A percentile compares a stretch with the other conserved stretches of the same genome.
Evolutionary conservation across 1,140 invertebrate genomes (phyloP).

Genomic region (Nasonia longicornis): DNA sequence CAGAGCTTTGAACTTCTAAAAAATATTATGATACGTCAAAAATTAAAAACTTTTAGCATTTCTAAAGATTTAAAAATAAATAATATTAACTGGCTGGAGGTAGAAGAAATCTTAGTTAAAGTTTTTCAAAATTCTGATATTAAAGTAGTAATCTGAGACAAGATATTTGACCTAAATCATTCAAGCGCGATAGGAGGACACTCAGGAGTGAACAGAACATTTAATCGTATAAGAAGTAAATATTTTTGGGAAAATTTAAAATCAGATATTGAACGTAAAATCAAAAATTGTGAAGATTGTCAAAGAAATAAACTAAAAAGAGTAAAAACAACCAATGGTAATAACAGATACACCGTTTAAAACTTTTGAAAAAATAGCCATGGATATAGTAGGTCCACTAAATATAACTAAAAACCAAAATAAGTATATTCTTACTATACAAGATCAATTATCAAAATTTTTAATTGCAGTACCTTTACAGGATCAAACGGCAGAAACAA

Average conservation of each 20-base stretch:
- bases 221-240: conserved; percentile 25
- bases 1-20: not conserved
- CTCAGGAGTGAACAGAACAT: conserved; percentile 34
- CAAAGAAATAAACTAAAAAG: conserved; percentile 31
- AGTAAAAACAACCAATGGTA: conserved; percentile 17
- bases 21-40: not conserved
- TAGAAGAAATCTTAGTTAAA: not conserved
- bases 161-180: not conserved
- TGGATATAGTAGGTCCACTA: conserved; percentile 29
- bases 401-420: not conserved
- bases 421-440: conserved; percentile 27
- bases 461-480: conserved; percentile 16
- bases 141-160: not conserved
- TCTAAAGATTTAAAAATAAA: conserved; percentile 2
- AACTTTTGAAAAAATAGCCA: conserved; percentile 23
- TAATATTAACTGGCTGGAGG: not conserved
- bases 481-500: not conserved
- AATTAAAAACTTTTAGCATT: not conserved
- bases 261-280: not conserved
- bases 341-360: conserved; percentile 36
- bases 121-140: not conserved
- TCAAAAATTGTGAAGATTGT: conserved; percentile 29
- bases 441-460: conserved; percentile 45
- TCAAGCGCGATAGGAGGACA: conserved; percentile 10
- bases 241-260: conserved; percentile 43